Base-by-base conservation (phyloP, 2,888 invertebrate species). In the Nephrotoma flavescens region DNA sequence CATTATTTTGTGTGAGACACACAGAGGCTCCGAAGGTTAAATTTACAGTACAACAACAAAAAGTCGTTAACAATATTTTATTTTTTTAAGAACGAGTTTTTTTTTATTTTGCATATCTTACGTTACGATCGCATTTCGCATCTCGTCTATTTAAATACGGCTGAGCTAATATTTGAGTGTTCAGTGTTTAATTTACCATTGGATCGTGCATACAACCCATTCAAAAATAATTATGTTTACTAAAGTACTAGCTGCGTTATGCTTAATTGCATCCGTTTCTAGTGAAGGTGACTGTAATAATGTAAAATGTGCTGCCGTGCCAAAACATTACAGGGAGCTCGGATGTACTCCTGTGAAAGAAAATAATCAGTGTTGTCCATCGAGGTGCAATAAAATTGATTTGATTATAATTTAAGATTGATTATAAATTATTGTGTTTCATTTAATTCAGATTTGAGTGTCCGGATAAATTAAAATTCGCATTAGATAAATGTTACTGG, bases 291-390 rank as follows among this genome's bases (percentile, higher is more conserved):
- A 45, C 45, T 86, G 86, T 57, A 44, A n/a, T 42, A 44, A 86
- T 45, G 41, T 42, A 4, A 86, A 86, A n/a, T 86, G 86, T 42
- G 7, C 71, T 15, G 31, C 4, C 12, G 7, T 15, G 9, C 86
- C 47, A 86, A 71, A 88, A 86, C 87, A 88, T 87, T 88, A 88
- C 85, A 45, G 42, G 6, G 88, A 88, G 57, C 86, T 88, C 7
- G 86, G 71, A 11, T 88, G 88, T 45, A 87, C 19, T 57, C 87
- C 88, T n/a, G 86, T 88, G n/a, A 83, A 57, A 31, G 87, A 88
- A 41, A 84, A 85, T 9, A 87, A 71, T 6, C 86, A 86, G 41
- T 87, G 88, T 57, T 87, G 88, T 84, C 88, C 88, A 84, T 45
- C 86, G 52, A 86, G 86, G 86, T 87, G 84, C 12, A 15, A 31